A percentile compares a stretch with the other conserved stretches of the same genome.
Evolutionary conservation across 2,113 vertebrate genomes (phyloP).

Genomic region (Laticauda laticaudata): DNA sequence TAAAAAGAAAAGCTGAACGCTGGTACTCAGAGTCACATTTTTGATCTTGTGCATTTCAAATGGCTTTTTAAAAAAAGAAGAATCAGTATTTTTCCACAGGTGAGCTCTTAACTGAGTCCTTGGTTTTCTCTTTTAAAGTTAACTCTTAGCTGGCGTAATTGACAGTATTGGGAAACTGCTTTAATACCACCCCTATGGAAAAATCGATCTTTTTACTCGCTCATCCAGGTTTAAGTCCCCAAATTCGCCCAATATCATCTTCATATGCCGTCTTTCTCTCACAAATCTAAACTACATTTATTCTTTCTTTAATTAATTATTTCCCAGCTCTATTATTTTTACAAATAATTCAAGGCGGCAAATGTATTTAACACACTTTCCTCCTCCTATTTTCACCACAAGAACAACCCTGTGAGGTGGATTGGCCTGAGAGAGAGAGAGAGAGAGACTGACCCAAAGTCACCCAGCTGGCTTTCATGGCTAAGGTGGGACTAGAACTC

Average conservation of each 20-base stretch:
- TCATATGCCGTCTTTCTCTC: not conserved
- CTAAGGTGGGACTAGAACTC: no score
- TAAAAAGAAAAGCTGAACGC: not conserved
- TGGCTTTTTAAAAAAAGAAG: not conserved
- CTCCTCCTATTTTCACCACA: no score
- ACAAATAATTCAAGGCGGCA: no score
- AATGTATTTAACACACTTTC: no score
- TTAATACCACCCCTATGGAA: not conserved
- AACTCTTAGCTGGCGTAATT: not conserved
- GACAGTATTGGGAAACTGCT: not conserved
- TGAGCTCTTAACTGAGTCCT: not conserved
- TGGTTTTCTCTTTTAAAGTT: not conserved
- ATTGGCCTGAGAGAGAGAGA: no score
- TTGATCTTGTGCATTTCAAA: not conserved
- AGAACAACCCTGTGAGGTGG: no score
- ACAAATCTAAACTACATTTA: not conserved
- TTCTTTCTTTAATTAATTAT: no score
- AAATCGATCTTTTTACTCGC: not conserved
- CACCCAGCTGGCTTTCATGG: no score
- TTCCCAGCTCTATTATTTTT: no score
- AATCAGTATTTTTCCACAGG: not conserved
- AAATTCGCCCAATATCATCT: not conserved
- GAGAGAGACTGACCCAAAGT: no score
- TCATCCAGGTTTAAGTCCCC: not conserved
- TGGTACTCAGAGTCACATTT: not conserved